Base-by-base conservation (phyloP, 1,140 invertebrate genomes). In the Goniozus legneri region DNA sequence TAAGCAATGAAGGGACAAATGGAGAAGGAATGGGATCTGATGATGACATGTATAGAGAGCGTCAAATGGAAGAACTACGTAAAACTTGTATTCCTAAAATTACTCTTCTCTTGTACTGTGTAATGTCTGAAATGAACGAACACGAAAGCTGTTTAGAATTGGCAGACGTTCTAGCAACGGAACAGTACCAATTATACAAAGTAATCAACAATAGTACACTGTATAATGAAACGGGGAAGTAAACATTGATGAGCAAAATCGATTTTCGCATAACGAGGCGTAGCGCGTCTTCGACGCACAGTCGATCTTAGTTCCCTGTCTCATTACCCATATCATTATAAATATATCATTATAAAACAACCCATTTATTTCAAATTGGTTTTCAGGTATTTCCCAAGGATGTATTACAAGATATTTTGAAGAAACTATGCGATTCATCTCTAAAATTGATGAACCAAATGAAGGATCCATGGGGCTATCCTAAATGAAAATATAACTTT, bases 71-170 rank as follows among this genome's bases (percentile, higher is more conserved):
- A 24, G 80, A 84, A 53, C 71, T 97, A 8, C 81, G 92, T 42
- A 82, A 84, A 53, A 75, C 88, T 7, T 92, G 89, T 61, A 84
- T 97, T 57, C 93, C 93, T 3, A 87, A 92, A 78, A 79, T 93
- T 34, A 82, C 84, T 3, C 76, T 92, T 34, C 77, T 96, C 8
- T 76, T 96, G 3, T 82, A 91, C 54, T 87, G 83, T 35, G 85
- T 96, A 6, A 80, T 96, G 62, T 83, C 84, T 34, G 79, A 81
- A 51, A 88, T 87, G 59, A 83, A 82, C 53, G 81, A 88, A 51
- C 86, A 89, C 56, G 79, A 82, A 30, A 87, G 90, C 65, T 89
- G 88, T 62, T 66, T 95, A 14, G 83, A 89, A 62, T 64, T 96
- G 8, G 84, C 88, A 3, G 86, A 94, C 73, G 76, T 88, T 37